Conservation (phyloP, 2,797 vertebrate genomes). For the Sebastiscus tertius region DNA sequence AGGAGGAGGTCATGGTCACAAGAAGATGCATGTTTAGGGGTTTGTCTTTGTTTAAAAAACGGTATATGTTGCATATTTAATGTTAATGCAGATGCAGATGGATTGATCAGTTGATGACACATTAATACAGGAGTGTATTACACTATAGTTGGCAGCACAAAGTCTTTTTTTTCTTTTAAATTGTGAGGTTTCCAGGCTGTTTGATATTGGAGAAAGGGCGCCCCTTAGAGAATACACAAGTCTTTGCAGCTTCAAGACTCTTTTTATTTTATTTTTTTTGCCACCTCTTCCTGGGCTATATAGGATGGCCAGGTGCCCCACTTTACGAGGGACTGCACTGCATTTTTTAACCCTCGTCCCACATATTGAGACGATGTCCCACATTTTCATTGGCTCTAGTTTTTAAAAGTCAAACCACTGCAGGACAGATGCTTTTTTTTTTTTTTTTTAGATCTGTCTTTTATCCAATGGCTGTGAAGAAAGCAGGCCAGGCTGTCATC, state of each 20-base stretch:
- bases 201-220: constrained; percentile 61
- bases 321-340: no score
- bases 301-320: no score
- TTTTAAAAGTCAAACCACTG: neutral
- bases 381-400: neutral
- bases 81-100: neutral
- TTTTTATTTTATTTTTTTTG: neutral
- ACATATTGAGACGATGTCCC: no score
- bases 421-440: no score
- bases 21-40: neutral
- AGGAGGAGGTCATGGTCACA: constrained; percentile 9
- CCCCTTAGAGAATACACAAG: constrained; percentile 58
- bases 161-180: neutral
- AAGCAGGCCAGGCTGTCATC: no score
- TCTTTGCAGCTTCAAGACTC: constrained; percentile 17
- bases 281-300: no score
- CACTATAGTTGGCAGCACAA: neutral
- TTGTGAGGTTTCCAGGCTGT: neutral
- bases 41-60: neutral
- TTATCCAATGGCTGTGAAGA: no score
- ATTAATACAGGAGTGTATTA: neutral
- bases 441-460: no score
- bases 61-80: neutral
- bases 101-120: neutral
- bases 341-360: no score